Base-by-base conservation (phyloP, 1,140 invertebrate genomes). In the Ostrea denselamellosa region DNA sequence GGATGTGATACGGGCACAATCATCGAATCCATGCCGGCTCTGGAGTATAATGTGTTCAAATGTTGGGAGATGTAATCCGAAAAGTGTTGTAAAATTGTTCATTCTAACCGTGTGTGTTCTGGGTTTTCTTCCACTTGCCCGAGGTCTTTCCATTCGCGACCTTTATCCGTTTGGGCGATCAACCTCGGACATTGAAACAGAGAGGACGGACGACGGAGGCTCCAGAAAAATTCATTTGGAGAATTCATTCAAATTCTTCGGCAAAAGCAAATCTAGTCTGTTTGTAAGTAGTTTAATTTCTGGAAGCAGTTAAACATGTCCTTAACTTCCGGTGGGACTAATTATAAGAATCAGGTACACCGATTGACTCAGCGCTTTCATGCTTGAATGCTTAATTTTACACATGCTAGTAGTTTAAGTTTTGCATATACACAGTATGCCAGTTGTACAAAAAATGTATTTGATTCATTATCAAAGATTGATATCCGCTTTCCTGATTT, bases 31-130 rank as follows among this genome's bases (percentile, higher is more conserved):
- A 83, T 83, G 82, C 82, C 51, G n/a, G 22, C 53, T 83, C 4
- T 52, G 53, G 82, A 52, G 53, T 83, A 83, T 83, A 83, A 83
- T 83, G 82, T 83, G 82, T 83, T 83, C 82, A 83, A 17, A 83
- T 83, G 82, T 83, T 53, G 82, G 82, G 82, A 52, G 25, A 83
- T 53, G 53, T 52, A 83, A 83, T 54, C 53, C 34, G 82, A 83
- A 83, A 53, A 83, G 82, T 83, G 82, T 83, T 10, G 51, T 53
- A 51, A 83, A 54, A 53, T 54, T 83, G 53, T 17, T 53, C 82
- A 12, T 83, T 54, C 28, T 83, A 28, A 52, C n/a, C 44, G 51
- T 52, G 82, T 77, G 68, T 77, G 22, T 77, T 28, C 53, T 83
- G 17, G 52, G 44, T 83, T 83, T 34, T 83, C 17, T 54, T 52